Evolutionary conservation across 2,888 invertebrate species (phyloP).

Genomic region (Drosophila algonquin): DNA sequence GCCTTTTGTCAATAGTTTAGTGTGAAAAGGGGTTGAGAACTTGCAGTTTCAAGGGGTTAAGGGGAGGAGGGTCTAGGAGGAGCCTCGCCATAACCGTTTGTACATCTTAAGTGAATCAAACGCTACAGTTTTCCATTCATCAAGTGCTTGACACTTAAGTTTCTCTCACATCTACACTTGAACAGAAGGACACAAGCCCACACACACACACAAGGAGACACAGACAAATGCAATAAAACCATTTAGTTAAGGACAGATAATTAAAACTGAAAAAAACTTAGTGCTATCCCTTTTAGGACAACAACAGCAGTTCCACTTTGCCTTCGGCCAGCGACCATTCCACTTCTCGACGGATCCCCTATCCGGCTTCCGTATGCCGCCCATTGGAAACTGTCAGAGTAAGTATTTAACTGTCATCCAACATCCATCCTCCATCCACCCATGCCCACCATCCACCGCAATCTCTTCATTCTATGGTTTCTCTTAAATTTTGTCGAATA

Average conservation of each 20-base stretch:
- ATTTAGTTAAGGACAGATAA: conserved; percentile 83
- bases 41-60: background rate
- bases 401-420: conserved; percentile 85
- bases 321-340: conserved; percentile 93
- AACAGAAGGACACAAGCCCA: conserved; percentile 5
- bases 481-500: conserved; percentile 4
- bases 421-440: too few species aligned
- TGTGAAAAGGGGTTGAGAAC: background rate
- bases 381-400: conserved; percentile 96
- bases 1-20: conserved; percentile 33
- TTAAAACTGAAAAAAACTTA: conserved; percentile 85
- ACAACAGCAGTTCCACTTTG: conserved; percentile 97
- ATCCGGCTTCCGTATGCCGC: conserved; percentile 94
- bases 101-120: conserved; percentile 31
- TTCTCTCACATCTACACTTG: conserved; percentile 10
- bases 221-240: conserved; percentile 44
- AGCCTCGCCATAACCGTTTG: background rate
- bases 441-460: too few species aligned
- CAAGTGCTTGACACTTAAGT: conserved; percentile 31
- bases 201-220: conserved; percentile 19
- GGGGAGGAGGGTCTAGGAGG: background rate
- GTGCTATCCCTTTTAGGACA: conserved; percentile 97
- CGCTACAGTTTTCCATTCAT: conserved; percentile 36
- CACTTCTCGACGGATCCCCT: conserved; percentile 94
- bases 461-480: background rate